Base-by-base conservation (phyloP, 2,888 invertebrate species). In the Xanthia icteritia region DNA sequence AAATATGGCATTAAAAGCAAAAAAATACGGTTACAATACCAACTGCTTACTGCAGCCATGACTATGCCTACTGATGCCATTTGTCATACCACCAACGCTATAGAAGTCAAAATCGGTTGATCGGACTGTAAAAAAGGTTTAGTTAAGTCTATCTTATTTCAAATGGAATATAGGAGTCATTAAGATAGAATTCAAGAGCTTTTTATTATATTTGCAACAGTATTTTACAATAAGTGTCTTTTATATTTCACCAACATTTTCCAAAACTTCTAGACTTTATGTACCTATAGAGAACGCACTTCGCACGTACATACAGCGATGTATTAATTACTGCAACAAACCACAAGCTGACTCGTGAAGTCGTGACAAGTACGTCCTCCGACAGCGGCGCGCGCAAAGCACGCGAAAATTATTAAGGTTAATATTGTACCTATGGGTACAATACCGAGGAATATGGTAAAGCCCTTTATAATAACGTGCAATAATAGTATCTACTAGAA, bases 281-380 rank as follows among this genome's bases (percentile, higher is more conserved):
- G 15, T 39, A 68, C 15, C 23, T 45, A 65, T 17, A 58, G 67
- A 61, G 51, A 27, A 58, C 73, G n/a, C 31, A 70, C 56, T 81
- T 75, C 31, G 68, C 85, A 72, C 85, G 58, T 63, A 74, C 45
- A 64, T 64, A 68, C 68, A 81, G 60, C 45, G 60, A 64, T 23
- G 78, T 84, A 76, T n/a, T 86, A 84, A 89, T 89, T 82, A 88
- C 80, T 74, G 64, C 67, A 85, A 77, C 79, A 80, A 81, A 77
- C 83, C 77, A 65, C 86, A 68, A 48, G 66, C 65, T 65, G 63
- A 71, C 79, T 94, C 94, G 94, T 94, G 94, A 93, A 71, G 79
- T 94, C 94, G 94, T 94, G 94, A 93, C 92, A 89, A 80, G 91
- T 71, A 85, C 93, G 92, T 92, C 93, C 94, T 92, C 90, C 80